These are phyloP conservation scores for Gobiocypris rarus DNA, from an alignment of 2,113 vertebrate species.

Conservation along the genomic window DNA sequence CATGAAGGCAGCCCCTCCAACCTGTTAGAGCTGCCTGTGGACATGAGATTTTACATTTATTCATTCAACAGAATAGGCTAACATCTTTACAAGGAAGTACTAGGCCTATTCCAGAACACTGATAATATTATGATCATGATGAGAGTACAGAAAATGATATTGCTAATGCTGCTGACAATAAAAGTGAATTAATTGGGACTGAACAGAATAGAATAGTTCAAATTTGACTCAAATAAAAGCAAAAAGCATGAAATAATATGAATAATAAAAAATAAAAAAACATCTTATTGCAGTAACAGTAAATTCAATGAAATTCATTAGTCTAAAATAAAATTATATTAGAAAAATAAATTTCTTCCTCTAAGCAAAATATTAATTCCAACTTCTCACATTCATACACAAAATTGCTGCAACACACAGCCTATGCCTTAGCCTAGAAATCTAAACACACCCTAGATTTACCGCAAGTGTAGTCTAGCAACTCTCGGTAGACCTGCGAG, in stretches of 20 bases:
- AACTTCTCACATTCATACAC: no score
- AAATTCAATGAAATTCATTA: neutral
- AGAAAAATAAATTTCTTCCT: neutral
- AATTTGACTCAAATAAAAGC: neutral
- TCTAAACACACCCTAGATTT: no score
- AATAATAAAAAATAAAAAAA: neutral
- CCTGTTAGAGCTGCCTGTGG: conserved; percentile 45
- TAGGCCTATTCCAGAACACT: neutral
- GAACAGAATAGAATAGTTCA: neutral
- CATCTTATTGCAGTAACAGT: neutral
- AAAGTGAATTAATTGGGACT: neutral
- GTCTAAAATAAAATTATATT: neutral
- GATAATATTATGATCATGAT: neutral
- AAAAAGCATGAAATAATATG: no score
- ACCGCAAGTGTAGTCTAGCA: no score
- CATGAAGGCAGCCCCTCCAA: conserved; percentile 29
- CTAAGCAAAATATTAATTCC: no score
- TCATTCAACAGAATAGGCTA: neutral
- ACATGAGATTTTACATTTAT: conserved; percentile 15
- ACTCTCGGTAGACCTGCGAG: no score
- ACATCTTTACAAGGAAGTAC: neutral
- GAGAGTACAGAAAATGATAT: neutral
- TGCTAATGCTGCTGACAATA: neutral
- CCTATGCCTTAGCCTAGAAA: no score
- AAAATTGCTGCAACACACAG: no score